Conservation (phyloP, 2,888 invertebrate species). For the Pimpla rufipes region DNA sequence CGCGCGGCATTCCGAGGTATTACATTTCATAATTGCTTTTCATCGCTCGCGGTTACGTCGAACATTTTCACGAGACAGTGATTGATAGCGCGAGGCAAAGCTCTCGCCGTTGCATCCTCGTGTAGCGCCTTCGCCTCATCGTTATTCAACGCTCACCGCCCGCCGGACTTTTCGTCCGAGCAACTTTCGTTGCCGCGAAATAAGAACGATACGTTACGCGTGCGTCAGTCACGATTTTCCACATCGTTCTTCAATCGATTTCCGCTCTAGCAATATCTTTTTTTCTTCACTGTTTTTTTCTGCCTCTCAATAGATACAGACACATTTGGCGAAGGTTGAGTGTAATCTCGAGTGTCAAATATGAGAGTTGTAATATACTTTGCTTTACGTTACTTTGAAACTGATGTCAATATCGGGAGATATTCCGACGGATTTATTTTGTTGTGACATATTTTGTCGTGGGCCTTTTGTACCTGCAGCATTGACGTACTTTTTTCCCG, state of each 20-base stretch:
- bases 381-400: no score
- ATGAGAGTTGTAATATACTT: no score
- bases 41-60: background rate
- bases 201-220: background rate
- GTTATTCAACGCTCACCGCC: constrained; percentile 1
- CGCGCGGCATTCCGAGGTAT: no score
- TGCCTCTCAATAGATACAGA: background rate
- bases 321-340: background rate
- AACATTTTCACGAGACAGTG: constrained; percentile 4
- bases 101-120: background rate
- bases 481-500: no score
- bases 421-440: no score
- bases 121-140: background rate
- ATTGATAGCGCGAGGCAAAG: background rate
- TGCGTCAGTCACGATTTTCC: background rate
- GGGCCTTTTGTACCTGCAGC: no score
- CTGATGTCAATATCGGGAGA: no score
- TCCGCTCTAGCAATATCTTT: background rate
- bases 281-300: background rate
- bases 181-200: background rate
- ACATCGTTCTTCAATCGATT: background rate
- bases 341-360: background rate
- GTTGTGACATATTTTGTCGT: no score
- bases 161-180: background rate
- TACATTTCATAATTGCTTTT: background rate